A percentile compares a stretch with the other conserved stretches of the same genome.
phyloP scores from a whole-genome alignment of 2,113 vertebrate species.

The Jaculus jaculus region DNA sequence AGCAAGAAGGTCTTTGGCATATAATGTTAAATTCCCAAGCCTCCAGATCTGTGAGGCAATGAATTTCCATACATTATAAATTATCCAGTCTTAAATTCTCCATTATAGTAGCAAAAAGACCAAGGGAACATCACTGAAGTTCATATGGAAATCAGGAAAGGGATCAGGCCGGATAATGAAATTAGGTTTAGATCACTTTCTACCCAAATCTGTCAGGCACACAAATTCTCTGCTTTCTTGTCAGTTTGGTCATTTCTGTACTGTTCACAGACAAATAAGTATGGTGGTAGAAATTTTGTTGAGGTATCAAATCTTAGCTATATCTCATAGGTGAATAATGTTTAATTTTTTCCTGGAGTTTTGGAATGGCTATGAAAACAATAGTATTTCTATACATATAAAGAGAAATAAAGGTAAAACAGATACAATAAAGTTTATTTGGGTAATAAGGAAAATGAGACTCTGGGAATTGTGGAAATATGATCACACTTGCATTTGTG shows the following conservation, averaged over 20 bases:
- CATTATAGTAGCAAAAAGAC: neutral
- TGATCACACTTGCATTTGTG: neutral
- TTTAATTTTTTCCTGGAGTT: neutral
- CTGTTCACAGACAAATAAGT: neutral
- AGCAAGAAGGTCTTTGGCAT: neutral
- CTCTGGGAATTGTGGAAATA: neutral
- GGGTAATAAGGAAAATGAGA: neutral
- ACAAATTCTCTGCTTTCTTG: neutral
- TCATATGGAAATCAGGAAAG: neutral
- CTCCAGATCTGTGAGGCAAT: neutral
- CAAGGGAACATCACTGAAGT: neutral
- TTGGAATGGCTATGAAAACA: neutral
- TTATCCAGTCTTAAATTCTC: neutral
- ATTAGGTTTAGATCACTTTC: neutral
- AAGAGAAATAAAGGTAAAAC: constrained; percentile 11
- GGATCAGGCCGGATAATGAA: neutral
- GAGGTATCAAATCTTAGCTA: neutral
- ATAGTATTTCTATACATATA: neutral
- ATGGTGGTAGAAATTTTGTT: neutral
- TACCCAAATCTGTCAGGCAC: no score
- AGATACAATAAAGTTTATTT: neutral
- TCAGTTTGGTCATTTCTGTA: neutral
- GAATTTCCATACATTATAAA: neutral
- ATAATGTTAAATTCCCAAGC: neutral
- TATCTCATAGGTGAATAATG: neutral